These are phyloP conservation scores for Pagrus major DNA, from an alignment of 2,113 vertebrate genomes.

Conservation along the genomic window DNA sequence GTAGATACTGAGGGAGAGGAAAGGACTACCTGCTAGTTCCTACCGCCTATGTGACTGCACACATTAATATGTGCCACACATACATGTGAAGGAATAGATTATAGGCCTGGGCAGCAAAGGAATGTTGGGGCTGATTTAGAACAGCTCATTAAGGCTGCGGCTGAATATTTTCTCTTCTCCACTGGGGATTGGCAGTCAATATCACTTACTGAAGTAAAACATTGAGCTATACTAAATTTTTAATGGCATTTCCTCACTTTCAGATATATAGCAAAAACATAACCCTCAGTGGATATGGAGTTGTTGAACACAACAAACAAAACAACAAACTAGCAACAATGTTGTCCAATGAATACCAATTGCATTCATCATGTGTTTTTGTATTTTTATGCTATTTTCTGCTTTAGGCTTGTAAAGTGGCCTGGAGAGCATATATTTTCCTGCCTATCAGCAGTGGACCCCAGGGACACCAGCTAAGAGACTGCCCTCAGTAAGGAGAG, in stretches of 20 bases:
- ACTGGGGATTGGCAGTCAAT: neutral
- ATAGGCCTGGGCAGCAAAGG: neutral
- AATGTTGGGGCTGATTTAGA: neutral
- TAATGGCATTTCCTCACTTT: neutral
- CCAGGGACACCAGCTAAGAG: neutral
- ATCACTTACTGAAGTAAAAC: neutral
- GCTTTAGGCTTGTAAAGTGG: neutral
- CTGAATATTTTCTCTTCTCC: neutral
- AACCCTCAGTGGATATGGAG: neutral
- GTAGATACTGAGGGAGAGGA: neutral
- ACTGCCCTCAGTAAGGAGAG: conserved; percentile 1
- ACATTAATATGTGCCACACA: neutral
- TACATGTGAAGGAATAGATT: neutral
- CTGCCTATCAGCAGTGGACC: conserved; percentile 28
- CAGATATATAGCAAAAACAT: neutral
- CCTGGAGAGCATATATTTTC: neutral
- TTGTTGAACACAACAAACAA: neutral
- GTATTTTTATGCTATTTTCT: conserved; percentile 4
- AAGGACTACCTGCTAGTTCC: neutral
- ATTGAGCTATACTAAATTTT: neutral
- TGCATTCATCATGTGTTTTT: conserved; percentile 10
- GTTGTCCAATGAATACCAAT: neutral
- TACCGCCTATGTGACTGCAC: neutral
- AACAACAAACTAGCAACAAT: neutral
- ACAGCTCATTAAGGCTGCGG: conserved; percentile 11